Evolutionary conservation across 2,797 vertebrate genomes (phyloP).

Genomic region (Hephaestus fuliginosus): DNA sequence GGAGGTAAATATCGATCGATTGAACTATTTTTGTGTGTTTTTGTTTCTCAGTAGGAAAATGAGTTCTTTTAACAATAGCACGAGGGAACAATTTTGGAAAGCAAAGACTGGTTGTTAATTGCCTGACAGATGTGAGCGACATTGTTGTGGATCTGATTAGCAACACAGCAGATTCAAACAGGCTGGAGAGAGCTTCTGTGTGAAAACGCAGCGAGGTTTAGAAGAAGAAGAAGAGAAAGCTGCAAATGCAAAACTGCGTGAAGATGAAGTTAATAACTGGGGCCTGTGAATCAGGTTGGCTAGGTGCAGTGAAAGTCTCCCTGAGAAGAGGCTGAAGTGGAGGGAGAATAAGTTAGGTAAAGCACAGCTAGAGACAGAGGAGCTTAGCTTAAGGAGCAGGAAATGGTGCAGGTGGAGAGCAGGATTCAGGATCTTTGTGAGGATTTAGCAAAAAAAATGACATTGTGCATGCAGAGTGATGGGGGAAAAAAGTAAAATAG

Average conservation of each 20-base stretch:
- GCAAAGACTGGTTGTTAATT: not conserved
- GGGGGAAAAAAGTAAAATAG: conserved; percentile 37
- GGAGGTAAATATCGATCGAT: too few relatives aligned
- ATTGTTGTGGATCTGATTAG: not conserved
- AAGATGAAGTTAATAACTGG: conserved; percentile 37
- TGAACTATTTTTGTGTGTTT: too few relatives aligned
- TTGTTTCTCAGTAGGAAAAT: too few relatives aligned
- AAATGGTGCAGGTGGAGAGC: conserved; percentile 51
- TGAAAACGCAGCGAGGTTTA: not conserved
- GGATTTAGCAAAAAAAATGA: conserved; percentile 47
- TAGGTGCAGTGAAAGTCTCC: conserved; percentile 23
- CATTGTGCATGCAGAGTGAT: conserved; percentile 28
- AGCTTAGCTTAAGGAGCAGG: conserved; percentile 55
- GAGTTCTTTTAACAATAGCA: not conserved
- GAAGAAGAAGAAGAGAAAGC: not conserved
- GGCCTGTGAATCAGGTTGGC: conserved; percentile 22
- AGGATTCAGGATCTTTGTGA: conserved; percentile 41
- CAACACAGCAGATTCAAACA: not conserved
- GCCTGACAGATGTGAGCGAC: not conserved
- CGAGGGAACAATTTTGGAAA: not conserved
- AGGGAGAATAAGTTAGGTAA: conserved; percentile 54
- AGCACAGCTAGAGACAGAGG: conserved; percentile 44
- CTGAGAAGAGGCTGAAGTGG: conserved; percentile 39
- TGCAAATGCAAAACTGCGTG: conserved; percentile 17
- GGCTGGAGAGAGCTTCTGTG: not conserved